A percentile compares a stretch with the other conserved stretches of the same genome.
These are phyloP conservation scores for Cirrhinus mrigala DNA, from an alignment of 2,797 vertebrate genomes.

Conservation along the genomic window DNA sequence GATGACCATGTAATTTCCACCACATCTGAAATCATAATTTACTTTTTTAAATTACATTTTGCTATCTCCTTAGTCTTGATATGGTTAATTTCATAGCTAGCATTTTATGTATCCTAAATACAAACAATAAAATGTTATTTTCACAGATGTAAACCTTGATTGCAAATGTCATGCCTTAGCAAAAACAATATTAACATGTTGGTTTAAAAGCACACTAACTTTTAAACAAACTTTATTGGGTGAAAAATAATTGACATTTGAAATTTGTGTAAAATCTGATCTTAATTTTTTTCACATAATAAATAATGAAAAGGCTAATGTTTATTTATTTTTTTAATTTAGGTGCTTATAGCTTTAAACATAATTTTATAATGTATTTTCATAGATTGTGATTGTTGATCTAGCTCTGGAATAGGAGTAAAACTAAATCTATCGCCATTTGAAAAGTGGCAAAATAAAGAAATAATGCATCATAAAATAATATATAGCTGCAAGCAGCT, in stretches of 20 bases:
- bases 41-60: not conserved
- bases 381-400: not conserved
- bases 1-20: not conserved
- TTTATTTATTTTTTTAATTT: not conserved
- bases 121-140: not conserved
- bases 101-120: not conserved
- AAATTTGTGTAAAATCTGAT: not conserved
- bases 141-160: not conserved
- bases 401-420: not conserved
- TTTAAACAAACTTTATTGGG: not conserved
- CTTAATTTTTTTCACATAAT: not conserved
- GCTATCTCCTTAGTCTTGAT: not conserved
- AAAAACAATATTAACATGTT: not conserved
- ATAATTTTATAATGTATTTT: not conserved
- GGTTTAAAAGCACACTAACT: not conserved
- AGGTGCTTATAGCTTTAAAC: not conserved
- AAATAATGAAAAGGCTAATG: not conserved
- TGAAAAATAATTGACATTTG: not conserved
- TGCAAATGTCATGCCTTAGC: not conserved
- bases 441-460: not conserved
- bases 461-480: not conserved
- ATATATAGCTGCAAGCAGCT: not conserved
- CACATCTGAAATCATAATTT: not conserved
- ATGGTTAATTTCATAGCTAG: not conserved
- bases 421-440: not conserved